A percentile compares a stretch with the other conserved stretches of the same genome.
These are phyloP conservation scores for Epiblema foenella DNA, from an alignment of 2,888 invertebrate genomes.

Conservation along the genomic window DNA sequence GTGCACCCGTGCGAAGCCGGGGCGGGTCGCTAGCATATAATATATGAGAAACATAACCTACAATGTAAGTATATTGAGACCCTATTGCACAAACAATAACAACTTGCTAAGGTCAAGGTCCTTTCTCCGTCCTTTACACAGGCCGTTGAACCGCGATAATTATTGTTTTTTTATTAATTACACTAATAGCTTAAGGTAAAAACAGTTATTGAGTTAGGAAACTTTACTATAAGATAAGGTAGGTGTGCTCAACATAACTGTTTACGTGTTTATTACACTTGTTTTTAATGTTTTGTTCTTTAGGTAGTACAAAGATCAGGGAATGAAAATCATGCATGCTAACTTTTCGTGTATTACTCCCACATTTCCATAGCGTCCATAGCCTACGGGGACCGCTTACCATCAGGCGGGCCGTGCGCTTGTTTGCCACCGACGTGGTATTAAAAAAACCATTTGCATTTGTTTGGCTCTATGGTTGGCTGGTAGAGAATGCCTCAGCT, in stretches of 20 bases:
- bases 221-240: conserved; percentile 19
- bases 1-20: too few species aligned
- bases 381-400: too few species aligned
- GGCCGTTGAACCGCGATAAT: neutral
- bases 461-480: too few species aligned
- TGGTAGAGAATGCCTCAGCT: too few species aligned
- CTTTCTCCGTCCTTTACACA: conserved; percentile 2
- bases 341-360: too few species aligned
- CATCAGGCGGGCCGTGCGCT: too few species aligned
- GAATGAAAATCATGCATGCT: too few species aligned
- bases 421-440: too few species aligned
- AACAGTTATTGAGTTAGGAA: conserved; percentile 11
- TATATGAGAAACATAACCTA: too few species aligned
- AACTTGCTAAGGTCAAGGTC: conserved; percentile 6
- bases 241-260: neutral
- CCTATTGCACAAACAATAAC: conserved; percentile 9
- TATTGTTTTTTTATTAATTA: conserved; percentile 20
- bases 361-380: too few species aligned
- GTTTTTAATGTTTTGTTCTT: neutral
- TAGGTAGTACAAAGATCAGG: neutral
- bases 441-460: too few species aligned
- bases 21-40: too few species aligned
- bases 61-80: neutral
- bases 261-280: conserved; percentile 2
- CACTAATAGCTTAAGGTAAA: conserved; percentile 15